These are phyloP conservation scores for Leucosticte australis DNA, from an alignment of 2,113 vertebrate genomes.

Conservation along the genomic window DNA sequence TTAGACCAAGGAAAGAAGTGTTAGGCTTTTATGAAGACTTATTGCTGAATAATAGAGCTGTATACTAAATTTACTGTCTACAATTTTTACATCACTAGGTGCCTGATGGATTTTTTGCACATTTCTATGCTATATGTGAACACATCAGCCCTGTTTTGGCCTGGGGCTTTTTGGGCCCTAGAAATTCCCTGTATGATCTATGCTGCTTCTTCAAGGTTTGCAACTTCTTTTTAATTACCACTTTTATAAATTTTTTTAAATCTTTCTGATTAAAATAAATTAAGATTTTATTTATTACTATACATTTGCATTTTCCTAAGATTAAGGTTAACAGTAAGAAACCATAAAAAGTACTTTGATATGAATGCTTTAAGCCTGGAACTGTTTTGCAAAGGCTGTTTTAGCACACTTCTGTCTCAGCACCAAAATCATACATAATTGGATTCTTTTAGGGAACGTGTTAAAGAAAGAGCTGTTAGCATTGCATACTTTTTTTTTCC, in stretches of 20 bases:
- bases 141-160: slow-evolving; percentile 93
- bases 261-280: neutral
- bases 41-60: neutral
- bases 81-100: slow-evolving; percentile 72
- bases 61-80: neutral
- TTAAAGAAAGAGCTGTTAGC: neutral
- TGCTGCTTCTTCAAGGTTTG: slow-evolving; percentile 96
- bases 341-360: neutral
- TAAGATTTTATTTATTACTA: neutral
- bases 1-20: neutral
- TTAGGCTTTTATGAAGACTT: neutral
- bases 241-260: neutral
- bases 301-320: neutral
- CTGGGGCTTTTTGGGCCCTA: slow-evolving; percentile 95
- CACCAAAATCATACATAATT: neutral
- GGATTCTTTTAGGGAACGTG: neutral
- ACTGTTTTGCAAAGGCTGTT: neutral
- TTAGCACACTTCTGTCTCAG: neutral
- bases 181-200: slow-evolving; percentile 89
- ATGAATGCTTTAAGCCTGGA: neutral
- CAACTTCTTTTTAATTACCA: neutral
- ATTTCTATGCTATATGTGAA: slow-evolving; percentile 94
- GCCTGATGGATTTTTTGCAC: slow-evolving; percentile 91
- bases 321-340: neutral
- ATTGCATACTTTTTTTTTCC: neutral